Conservation (phyloP, 2,888 invertebrate species). For the Monochamus alternatus region DNA sequence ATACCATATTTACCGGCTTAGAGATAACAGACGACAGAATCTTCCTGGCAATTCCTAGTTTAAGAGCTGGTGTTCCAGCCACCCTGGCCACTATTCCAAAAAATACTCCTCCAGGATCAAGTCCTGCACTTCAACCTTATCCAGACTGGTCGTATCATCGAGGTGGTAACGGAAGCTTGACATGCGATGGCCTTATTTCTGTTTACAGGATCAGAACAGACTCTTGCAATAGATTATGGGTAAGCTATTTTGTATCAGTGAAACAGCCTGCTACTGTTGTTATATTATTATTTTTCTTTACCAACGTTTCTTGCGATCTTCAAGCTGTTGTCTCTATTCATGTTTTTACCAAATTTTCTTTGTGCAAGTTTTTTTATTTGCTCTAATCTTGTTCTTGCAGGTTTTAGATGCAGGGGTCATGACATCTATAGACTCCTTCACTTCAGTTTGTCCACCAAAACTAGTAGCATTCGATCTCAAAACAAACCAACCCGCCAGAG, state of each 20-base stretch:
- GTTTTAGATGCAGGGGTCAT: slow-evolving; percentile 85
- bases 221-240: slow-evolving; percentile 87
- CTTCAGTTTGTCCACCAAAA: slow-evolving; percentile 83
- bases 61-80: slow-evolving; percentile 84
- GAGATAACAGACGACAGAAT: slow-evolving; percentile 82
- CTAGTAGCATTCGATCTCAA: slow-evolving; percentile 85
- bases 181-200: slow-evolving; percentile 84
- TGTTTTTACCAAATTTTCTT: no score
- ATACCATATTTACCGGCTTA: slow-evolving; percentile 84
- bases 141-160: slow-evolving; percentile 79
- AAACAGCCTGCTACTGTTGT: neutral
- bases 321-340: no score
- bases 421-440: slow-evolving; percentile 80
- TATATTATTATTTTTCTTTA: no score
- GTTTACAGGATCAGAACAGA: slow-evolving; percentile 85
- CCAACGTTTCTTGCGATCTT: no score
- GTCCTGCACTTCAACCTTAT: slow-evolving; percentile 72
- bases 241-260: slow-evolving; percentile 54
- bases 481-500: slow-evolving; percentile 80
- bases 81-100: slow-evolving; percentile 81
- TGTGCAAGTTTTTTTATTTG: no score
- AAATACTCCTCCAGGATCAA: slow-evolving; percentile 77
- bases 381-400: slow-evolving; percentile 73
- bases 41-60: slow-evolving; percentile 82
- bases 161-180: slow-evolving; percentile 81